Evolutionary conservation across 2,113 vertebrate species (phyloP).

Genomic region (Bos taurus): DNA sequence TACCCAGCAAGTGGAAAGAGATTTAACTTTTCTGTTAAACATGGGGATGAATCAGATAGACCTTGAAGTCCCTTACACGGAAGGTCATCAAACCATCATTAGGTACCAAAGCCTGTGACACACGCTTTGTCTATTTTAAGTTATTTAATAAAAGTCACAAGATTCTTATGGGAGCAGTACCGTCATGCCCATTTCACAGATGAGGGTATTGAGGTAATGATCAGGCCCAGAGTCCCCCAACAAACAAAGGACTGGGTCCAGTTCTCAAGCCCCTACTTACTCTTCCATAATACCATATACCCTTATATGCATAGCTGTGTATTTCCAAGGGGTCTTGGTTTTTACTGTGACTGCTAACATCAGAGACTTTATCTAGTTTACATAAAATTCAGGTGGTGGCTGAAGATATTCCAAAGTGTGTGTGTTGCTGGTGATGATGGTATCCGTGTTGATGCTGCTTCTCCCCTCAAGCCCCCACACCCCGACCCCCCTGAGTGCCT

Average conservation of each 20-base stretch:
- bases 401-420: rapidly evolving
- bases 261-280: too few species aligned
- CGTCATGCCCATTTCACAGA: neutral
- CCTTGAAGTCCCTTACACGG: neutral
- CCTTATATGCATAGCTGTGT: too few species aligned
- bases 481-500: rapidly evolving
- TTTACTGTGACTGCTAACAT: neutral
- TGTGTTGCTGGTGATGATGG: rapidly evolving
- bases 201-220: neutral
- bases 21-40: neutral
- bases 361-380: neutral
- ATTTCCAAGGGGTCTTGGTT: neutral
- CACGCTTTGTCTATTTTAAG: rapidly evolving
- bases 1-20: too few species aligned
- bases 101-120: neutral
- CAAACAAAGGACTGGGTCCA: neutral
- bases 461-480: neutral
- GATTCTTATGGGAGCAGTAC: neutral
- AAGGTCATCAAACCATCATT: neutral
- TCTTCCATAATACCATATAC: rapidly evolving
- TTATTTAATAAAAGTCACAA: neutral
- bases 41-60: too few species aligned
- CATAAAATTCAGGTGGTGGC: rapidly evolving
- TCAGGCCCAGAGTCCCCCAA: neutral
- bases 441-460: rapidly evolving